These are phyloP conservation scores for Setophaga kirtlandii DNA, from an alignment of 2,113 vertebrate genomes.

Conservation along the genomic window DNA sequence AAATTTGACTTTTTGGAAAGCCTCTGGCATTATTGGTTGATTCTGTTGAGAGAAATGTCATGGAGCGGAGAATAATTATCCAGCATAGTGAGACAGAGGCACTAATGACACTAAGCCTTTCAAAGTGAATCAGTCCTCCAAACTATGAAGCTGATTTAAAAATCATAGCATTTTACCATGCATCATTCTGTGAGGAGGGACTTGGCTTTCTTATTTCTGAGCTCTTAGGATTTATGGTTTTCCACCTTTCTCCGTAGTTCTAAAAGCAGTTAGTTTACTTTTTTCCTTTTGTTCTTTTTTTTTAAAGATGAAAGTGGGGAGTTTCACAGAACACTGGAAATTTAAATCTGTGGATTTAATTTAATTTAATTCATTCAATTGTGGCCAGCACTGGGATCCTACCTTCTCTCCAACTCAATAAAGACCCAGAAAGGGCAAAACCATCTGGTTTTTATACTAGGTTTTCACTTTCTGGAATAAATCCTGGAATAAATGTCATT, in stretches of 20 bases:
- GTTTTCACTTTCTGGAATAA: slow-evolving; percentile 25
- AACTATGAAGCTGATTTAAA: background rate
- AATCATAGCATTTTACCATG: background rate
- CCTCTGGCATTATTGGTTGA: background rate
- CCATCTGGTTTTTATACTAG: background rate
- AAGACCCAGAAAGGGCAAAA: background rate
- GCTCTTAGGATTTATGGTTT: background rate
- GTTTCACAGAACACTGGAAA: background rate
- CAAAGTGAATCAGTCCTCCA: background rate
- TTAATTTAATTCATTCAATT: background rate
- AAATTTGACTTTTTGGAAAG: background rate
- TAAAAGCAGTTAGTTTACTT: background rate
- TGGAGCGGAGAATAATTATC: background rate
- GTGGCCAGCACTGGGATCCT: background rate
- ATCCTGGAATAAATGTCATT: background rate
- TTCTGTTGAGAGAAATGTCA: background rate
- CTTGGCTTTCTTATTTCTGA: background rate
- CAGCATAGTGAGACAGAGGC: background rate
- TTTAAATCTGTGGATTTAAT: background rate
- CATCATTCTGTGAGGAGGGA: background rate
- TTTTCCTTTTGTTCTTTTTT: background rate
- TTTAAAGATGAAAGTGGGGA: background rate
- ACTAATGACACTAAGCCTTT: background rate
- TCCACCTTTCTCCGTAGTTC: background rate
- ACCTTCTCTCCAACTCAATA: background rate